Evolutionary conservation across 1,140 invertebrate species (phyloP).

Genomic region (Pararge aegeria): DNA sequence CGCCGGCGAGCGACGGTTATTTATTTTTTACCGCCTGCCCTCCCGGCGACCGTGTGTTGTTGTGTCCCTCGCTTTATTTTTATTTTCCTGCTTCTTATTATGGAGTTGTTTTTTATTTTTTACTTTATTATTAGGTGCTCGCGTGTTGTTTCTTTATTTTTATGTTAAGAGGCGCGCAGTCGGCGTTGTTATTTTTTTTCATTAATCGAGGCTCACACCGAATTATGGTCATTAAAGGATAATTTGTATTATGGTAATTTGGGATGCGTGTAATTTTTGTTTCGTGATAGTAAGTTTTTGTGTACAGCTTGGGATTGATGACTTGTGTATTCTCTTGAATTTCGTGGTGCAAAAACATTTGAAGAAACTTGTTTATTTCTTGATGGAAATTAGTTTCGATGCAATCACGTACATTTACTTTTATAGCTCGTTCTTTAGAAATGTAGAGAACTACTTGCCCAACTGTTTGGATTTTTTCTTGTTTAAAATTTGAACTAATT

Average conservation of each 20-base stretch:
- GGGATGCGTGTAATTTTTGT: slow-evolving; percentile 78
- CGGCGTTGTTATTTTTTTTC: slow-evolving; percentile 61
- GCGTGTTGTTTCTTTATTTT: slow-evolving; percentile 75
- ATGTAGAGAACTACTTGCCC: background rate
- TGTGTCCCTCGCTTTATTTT: slow-evolving; percentile 78
- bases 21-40: slow-evolving; percentile 76
- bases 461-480: background rate
- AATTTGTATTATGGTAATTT: slow-evolving; percentile 80
- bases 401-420: too few relatives aligned
- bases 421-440: background rate
- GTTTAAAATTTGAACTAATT: slow-evolving; percentile 7
- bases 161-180: slow-evolving; percentile 73
- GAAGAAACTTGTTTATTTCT: background rate
- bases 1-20: slow-evolving; percentile 72
- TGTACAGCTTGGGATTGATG: slow-evolving; percentile 60
- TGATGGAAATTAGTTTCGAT: background rate
- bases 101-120: slow-evolving; percentile 70
- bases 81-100: slow-evolving; percentile 79
- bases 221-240: slow-evolving; percentile 80
- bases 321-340: slow-evolving; percentile 22
- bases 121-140: slow-evolving; percentile 75
- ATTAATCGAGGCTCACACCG: slow-evolving; percentile 74
- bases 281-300: slow-evolving; percentile 74
- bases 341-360: slow-evolving; percentile 1
- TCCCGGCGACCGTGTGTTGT: slow-evolving; percentile 78